These are phyloP conservation scores for Ictidomys tridecemlineatus DNA, from an alignment of 2,113 vertebrate genomes.

Conservation along the genomic window DNA sequence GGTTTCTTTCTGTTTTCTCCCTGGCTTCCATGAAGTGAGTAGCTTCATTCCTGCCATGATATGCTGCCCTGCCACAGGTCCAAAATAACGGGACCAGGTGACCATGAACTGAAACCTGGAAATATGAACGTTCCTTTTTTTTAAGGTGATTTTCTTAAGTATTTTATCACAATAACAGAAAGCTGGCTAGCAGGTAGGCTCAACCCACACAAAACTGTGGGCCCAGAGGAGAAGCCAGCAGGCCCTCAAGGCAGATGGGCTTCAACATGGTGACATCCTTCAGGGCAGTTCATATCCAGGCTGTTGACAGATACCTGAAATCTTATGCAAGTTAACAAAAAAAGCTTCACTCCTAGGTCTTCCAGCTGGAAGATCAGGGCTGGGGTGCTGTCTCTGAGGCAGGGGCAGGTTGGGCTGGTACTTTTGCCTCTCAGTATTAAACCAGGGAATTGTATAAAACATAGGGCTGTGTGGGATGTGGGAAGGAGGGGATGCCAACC, in stretches of 20 bases:
- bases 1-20: not conserved
- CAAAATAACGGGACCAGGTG: not conserved
- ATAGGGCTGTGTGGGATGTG: not conserved
- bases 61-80: too few relatives aligned
- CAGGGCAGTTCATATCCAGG: accelerated
- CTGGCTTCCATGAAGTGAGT: not conserved
- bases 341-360: not conserved
- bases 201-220: accelerated
- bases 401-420: not conserved
- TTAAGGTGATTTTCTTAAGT: not conserved
- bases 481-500: too few relatives aligned
- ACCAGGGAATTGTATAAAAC: too few relatives aligned
- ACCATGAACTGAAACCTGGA: not conserved
- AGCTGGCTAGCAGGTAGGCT: too few relatives aligned
- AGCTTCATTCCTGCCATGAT: too few relatives aligned
- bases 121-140: not conserved
- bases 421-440: accelerated
- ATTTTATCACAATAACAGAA: not conserved
- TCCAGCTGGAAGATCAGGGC: not conserved
- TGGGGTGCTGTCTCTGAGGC: not conserved
- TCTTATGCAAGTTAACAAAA: not conserved
- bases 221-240: not conserved
- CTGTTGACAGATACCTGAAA: too few relatives aligned
- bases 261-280: too few relatives aligned
- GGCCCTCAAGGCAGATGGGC: accelerated